Evolutionary conservation across 2,888 invertebrate species (phyloP), one percentile per base, ranked within the genome.

Genomic region (Cephus sareptanus): DNA sequence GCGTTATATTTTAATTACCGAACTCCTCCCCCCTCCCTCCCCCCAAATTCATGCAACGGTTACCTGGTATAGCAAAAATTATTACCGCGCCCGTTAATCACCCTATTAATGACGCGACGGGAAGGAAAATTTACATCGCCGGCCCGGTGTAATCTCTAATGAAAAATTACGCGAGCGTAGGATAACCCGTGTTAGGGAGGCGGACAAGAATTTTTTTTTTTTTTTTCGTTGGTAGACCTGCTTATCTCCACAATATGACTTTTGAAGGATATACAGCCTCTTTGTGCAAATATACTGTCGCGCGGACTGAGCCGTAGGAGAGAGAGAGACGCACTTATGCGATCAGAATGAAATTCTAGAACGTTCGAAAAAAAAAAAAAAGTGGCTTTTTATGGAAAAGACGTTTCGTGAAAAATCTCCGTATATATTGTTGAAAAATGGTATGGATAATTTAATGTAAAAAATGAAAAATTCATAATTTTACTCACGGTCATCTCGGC

Each of bases 401-500:
- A 23, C 9, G 56, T 23, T 2, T 56, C 1, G 2, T 23, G 15
- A 2, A 56, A 56, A 23, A 23, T 56, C 9, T 2, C 0, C 2
- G 1, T 56, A 56, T 9, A 1, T 0, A 23, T 23, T 9, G 9
- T 56, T 56, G 56, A 56, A 0, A 9, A 23, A 23, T 1, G 4
- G 15, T 15, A 40, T 15, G 15, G 6, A 71, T 0, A 11, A 11
- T 71, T 30, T 30, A 0, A 15, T 11, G 30, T 71, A 11, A 13
- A 34, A 1, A 1, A 4, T 6, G 6, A 9, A 35, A 35, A 35
- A 1, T 3, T 23, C 1, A 37, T 40, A 56, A 56, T 56, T 23
- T n/a, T 75, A 94, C 96, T 95, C 92, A 97, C 97, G 93, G 97
- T 96, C 97, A 97, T 97, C 91, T 97, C 97, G 40, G 96, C 95